Evolutionary conservation across 2,888 invertebrate species (phyloP).

Genomic region (Eledona agricola): DNA sequence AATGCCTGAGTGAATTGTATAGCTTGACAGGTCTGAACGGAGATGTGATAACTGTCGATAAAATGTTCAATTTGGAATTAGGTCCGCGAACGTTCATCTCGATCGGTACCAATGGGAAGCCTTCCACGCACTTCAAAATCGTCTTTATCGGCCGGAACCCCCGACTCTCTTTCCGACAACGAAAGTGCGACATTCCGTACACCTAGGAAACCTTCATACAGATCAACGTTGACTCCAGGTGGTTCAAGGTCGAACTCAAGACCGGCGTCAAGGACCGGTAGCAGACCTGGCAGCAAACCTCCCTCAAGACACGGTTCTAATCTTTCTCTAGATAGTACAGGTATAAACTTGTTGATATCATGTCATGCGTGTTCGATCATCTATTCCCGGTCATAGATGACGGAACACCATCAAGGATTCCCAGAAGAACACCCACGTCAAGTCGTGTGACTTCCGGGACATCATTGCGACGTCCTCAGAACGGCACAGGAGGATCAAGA

Average conservation of each 20-base stretch:
- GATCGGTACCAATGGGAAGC: conserved; percentile 80
- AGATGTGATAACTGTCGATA: no score
- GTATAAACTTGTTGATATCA: conserved; percentile 60
- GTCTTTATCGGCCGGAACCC: conserved; percentile 85
- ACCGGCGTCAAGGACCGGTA: conserved; percentile 85
- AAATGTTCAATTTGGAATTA: conserved; percentile 64
- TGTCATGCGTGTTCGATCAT: neutral
- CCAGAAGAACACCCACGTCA: conserved; percentile 73
- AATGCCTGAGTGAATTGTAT: no score
- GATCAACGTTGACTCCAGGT: conserved; percentile 78
- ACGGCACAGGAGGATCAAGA: conserved; percentile 59
- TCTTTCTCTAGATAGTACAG: conserved; percentile 88
- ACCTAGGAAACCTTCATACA: conserved; percentile 73
- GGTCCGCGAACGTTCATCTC: conserved; percentile 92
- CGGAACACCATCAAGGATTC: conserved; percentile 84
- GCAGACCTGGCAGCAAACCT: conserved; percentile 88
- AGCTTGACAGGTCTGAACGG: no score
- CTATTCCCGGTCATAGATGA: conserved; percentile 68
- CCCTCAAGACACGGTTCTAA: conserved; percentile 94
- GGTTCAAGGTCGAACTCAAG: conserved; percentile 78
- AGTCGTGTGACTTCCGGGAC: conserved; percentile 63
- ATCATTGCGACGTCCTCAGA: conserved; percentile 67
- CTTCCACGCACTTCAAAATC: conserved; percentile 76
- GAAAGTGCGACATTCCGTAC: conserved; percentile 77
- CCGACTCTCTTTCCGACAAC: conserved; percentile 88